Conservation (phyloP, 2,113 vertebrate genomes). For the Psilopogon haemacephalus region DNA sequence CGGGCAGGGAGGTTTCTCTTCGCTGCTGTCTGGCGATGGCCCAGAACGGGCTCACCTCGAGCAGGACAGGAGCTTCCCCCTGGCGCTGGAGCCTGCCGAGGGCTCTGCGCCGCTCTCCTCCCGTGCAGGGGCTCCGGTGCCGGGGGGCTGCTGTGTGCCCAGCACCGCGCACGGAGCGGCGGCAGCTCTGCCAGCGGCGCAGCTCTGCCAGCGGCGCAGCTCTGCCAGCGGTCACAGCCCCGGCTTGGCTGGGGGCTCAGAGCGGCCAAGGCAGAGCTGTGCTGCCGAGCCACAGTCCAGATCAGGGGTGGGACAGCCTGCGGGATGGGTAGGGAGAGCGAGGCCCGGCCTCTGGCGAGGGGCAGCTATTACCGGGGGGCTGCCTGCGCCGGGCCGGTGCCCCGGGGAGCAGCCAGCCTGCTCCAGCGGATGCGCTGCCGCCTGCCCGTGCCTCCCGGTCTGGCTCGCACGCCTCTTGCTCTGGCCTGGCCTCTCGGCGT, state of each 20-base stretch:
- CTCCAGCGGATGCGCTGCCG: background rate
- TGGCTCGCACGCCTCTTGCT: background rate
- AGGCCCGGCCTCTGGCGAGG: background rate
- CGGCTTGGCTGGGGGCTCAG: accelerated
- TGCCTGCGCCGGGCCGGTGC: background rate
- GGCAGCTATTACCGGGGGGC: background rate
- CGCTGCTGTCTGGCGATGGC: accelerated
- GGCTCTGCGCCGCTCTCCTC: accelerated
- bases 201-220: accelerated
- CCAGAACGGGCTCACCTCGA: background rate
- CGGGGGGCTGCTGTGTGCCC: accelerated
- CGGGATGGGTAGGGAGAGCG: background rate
- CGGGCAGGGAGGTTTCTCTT: background rate
- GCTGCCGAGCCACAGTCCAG: background rate
- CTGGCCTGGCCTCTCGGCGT: background rate
- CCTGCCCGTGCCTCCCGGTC: background rate
- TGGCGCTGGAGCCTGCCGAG: background rate
- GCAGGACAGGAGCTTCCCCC: background rate
- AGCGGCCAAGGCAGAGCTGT: accelerated
- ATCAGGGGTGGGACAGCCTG: background rate
- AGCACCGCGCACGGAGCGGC: background rate
- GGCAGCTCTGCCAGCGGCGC: background rate
- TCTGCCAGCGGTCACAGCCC: accelerated
- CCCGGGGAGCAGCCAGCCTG: background rate
- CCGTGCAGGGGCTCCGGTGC: background rate